Base-by-base conservation (phyloP, 1,140 invertebrate species). In the Solen grandis region DNA sequence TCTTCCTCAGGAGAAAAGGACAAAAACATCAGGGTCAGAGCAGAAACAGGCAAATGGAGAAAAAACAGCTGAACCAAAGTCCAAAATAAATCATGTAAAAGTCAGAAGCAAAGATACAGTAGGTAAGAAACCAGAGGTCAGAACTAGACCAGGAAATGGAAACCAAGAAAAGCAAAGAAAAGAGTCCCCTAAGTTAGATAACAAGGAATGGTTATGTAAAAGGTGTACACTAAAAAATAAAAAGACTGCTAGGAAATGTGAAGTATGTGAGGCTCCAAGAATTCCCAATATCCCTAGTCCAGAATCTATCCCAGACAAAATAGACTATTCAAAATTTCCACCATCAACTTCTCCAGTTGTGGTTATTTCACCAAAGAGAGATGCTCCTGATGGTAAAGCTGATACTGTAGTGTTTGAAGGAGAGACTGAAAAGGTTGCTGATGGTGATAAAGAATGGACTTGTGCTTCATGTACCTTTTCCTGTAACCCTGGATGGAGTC, bases 381-480 rank as follows among this genome's bases (percentile, higher is more conserved):
- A 72, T 0, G 35, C 55, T 16, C 27, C 27, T 59, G 38, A 19
- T 22, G 25, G 33, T 25, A 5, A 50, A 22, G n/a, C 73, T 52
- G 74, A 74, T 52, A 46, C 74, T 13, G 54, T 68, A n/a, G 38
- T 62, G 19, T 2, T 35, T 4, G 14, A 25, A 4, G 33, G 29
- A 50, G 54, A 36, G 46, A n/a, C 66, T 54, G 35, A 38, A 36
- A 36, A n/a, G 14, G 10, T 46, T 8, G 38, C 52, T 41, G 83
- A 73, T 10, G 81, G 66, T 27, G 69, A 80, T n/a, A n/a, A n/a
- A 25, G 85, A 87, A 70, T 90, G 89, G 89, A 84, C 57, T 14
- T 90, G 89, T 66, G 27, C 36, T 5, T 31, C 73, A 8, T 90
- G 89, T 73, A 87, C 84, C 25, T 90, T 85, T 72, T 60, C 70